These are phyloP conservation scores for Branchellion lobata DNA, from an alignment of 2,888 invertebrate species.

Conservation along the genomic window DNA sequence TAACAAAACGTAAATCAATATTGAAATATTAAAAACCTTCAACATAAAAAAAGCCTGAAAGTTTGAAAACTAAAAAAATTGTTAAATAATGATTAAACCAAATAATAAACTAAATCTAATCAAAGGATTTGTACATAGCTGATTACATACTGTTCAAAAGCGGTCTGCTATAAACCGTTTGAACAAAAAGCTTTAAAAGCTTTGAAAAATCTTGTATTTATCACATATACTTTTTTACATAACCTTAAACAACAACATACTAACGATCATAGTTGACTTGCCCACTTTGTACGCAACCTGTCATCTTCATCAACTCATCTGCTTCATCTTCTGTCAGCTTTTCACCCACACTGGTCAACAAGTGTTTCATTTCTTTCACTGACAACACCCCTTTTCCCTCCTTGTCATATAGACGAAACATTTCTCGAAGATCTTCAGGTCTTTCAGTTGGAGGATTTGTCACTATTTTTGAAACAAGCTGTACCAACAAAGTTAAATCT, in stretches of 20 bases:
- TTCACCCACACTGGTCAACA: conserved; percentile 52
- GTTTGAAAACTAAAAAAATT: background rate
- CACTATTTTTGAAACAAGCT: conserved; percentile 48
- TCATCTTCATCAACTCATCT: conserved; percentile 48
- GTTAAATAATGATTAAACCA: background rate
- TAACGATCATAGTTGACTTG: conserved; percentile 51
- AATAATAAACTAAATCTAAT: too few relatives aligned
- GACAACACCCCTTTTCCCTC: conserved; percentile 46
- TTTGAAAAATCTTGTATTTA: background rate
- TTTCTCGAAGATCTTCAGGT: conserved; percentile 49
- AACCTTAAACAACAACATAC: conserved; percentile 27
- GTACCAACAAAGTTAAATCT: conserved; percentile 50
- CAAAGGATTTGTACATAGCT: too few relatives aligned
- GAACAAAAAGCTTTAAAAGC: too few relatives aligned
- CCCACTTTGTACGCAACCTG: conserved; percentile 48
- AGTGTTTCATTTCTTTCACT: conserved; percentile 49
- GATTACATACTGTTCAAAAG: too few relatives aligned
- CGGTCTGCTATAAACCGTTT: too few relatives aligned
- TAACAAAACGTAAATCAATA: too few relatives aligned
- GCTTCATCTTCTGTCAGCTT: conserved; percentile 52
- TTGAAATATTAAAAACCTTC: too few relatives aligned
- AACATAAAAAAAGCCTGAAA: too few relatives aligned
- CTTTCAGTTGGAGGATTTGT: conserved; percentile 49
- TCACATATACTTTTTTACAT: background rate
- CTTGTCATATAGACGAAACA: conserved; percentile 52